Conservation (phyloP, 2,797 vertebrate species). For the Miichthys miiuy region DNA sequence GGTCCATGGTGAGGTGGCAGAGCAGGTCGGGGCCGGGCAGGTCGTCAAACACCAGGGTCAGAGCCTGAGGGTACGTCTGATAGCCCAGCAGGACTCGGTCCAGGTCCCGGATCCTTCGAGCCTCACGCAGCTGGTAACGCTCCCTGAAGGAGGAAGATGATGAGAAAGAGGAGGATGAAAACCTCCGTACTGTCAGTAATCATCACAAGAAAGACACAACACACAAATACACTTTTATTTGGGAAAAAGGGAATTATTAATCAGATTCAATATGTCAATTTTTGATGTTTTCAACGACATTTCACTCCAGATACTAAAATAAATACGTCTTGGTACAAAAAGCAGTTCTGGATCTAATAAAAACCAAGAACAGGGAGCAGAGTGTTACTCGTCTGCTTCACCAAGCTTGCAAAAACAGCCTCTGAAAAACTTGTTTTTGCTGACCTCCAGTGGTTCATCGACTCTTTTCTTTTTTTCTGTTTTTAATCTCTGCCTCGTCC, state of each 20-base stretch:
- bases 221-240: not conserved
- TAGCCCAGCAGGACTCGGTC: slow-evolving; percentile 97
- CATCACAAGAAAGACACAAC: not conserved
- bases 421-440: not conserved
- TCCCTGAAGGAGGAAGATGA: slow-evolving; percentile 80
- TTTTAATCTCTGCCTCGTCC: not conserved
- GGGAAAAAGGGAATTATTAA: not conserved
- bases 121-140: slow-evolving; percentile 92
- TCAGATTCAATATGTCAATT: not conserved
- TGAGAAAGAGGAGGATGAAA: not conserved
- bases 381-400: not conserved
- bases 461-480: no score
- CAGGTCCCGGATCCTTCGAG: slow-evolving; percentile 93
- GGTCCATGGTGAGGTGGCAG: slow-evolving; percentile 94
- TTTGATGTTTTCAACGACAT: not conserved
- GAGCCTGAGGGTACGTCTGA: slow-evolving; percentile 92
- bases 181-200: no score
- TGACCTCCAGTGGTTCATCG: not conserved
- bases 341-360: not conserved
- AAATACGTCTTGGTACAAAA: not conserved
- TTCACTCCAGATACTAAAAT: not conserved
- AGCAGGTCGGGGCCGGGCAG: slow-evolving; percentile 93
- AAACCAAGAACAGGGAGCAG: not conserved
- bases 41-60: slow-evolving; percentile 93
- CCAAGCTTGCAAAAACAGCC: not conserved